Evolutionary conservation across 2,113 vertebrate genomes (phyloP), one percentile per base, ranked within the genome.

Genomic region (Pomatostomus ruficeps): DNA sequence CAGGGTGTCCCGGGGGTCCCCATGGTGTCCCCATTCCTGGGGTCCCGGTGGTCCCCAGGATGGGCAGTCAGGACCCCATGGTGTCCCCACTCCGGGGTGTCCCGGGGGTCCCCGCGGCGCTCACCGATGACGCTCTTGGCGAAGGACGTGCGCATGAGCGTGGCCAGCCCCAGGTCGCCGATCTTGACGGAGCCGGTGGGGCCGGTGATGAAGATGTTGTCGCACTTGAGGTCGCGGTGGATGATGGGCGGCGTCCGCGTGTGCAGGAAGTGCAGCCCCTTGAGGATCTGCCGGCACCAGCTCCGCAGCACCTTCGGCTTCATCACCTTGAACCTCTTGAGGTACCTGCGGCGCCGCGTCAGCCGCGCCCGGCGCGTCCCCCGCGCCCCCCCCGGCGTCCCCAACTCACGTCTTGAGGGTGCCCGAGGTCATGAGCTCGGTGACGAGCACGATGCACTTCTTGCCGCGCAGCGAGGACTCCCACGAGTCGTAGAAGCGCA

Each of bases 171-270:
- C 46, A 99, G 97, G 94, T 99, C 99, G 3, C 99, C 99, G 48
- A 99, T 99, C 96, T 99, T 99, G 70, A 99, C 99, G 12, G 99
- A 99, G 65, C 99, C 99, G 10, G 99, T 99, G 68, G 99, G 99
- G 58, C 99, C 99, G 2, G 99, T 99, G 97, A 99, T 99, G 94
- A 99, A 99, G 97, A 99, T 99, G 97, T 99, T 99, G 97, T 99
- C 99, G 78, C 99, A 99, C 52, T 99, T 99, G 81, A 99, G 98
- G 96, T 99, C 99, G 14, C 99, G 98, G 91, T 99, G 99, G 93
- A 99, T 99, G 82, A 99, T 99, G 38, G 99, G 99, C 16, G 99
- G 99, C 4, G 99, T 99, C 26, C 99, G 98, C 13, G 99, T 99
- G 95, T 99, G 99, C 58, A 99, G 98, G 93, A 99, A 99, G 33